Base-by-base conservation (phyloP, 2,113 vertebrate species). In the Cochlearius cochlearius region DNA sequence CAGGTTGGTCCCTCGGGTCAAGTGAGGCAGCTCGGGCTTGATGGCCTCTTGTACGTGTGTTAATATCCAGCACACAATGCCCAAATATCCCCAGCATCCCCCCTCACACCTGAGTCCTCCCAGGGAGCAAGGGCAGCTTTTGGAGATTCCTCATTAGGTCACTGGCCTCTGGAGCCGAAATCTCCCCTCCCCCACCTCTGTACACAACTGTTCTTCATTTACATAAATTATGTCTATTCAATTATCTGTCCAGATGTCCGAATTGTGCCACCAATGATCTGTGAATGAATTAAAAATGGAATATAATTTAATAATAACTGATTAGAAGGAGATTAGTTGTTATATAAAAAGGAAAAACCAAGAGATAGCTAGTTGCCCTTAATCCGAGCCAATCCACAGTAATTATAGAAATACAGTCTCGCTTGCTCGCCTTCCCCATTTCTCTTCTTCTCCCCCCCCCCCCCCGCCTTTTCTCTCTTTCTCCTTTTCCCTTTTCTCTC, bases 221-320 rank as follows among this genome's bases (percentile, higher is more conserved):
- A 99, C 99, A 99, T 99, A 99, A 98, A 99, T 98, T 98, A 98
- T 98, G 98, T 98, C 98, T 98, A 96, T 98, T 98, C 98, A 98
- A 99, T 99, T 99, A 98, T 99, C 98, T 94, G 98, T 98, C 99
- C 99, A 99, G 99, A 99, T 99, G 99, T 99, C 99, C 98, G n/a
- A 98, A 98, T 98, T 98, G 98, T 98, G 98, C 98, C 98, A 98
- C 98, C 98, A 98, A 98, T 98, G 98, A 98, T 98, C 98, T 98
- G 98, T 98, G 98, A 98, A 98, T 98, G 98, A 99, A 98, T 98
- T 98, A 98, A 98, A 98, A 98, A 98, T 71, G 87, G 97, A 98
- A 98, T 98, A 98, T 99, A 99, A 99, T 99, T 98, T 98, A 98
- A 98, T 99, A 99, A 99, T 98, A 98, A 98, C 98, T 98, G 99